Base-by-base conservation (phyloP, 2,888 invertebrate species). In the Octodonta nipae region DNA sequence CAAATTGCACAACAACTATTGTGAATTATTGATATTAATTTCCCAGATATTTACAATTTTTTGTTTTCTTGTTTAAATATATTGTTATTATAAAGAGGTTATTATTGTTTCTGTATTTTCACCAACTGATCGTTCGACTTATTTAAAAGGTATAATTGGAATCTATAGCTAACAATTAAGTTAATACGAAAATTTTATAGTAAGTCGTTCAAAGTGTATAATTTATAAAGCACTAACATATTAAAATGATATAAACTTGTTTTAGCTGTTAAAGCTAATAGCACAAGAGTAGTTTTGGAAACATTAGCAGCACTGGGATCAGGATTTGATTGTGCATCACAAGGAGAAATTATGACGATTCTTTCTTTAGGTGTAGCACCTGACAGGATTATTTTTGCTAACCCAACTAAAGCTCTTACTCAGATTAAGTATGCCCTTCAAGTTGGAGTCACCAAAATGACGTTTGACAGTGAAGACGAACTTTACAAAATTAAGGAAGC, bases 261-360 rank as follows among this genome's bases (percentile, higher is more conserved):
- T 52, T 15, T 42, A 63, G 74, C 76, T 39, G 64, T 77, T 15
- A 77, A 77, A 53, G 75, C 75, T 50, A 75, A 76, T 55, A 65
- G 68, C 28, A 63, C 70, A 42, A 54, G 60, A 13, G 54, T 64
- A 3, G 61, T 61, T 2, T 45, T 63, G 11, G 55, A 56, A 46
- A 42, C 51, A 26, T 33, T 77, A 30, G 68, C 70, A 6, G 59
- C 65, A 15, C 52, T 73, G 25, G 74, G 75, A 28, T 57, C 63
- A 13, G 66, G 68, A 26, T 76, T 76, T 54, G 75, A 76, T 51
- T 77, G 76, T 52, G 75, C 76, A 4, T 71, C 73, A 40, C 52
- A 55, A 49, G 59, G 58, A 45, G 73, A 74, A 53, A 73, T 74
- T 22, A 57, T 63, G 39, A 59, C 64, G 42, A 59, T 73, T 4